Evolutionary conservation across 2,888 invertebrate genomes (phyloP).

Genomic region (Polyommatus iphigenia): DNA sequence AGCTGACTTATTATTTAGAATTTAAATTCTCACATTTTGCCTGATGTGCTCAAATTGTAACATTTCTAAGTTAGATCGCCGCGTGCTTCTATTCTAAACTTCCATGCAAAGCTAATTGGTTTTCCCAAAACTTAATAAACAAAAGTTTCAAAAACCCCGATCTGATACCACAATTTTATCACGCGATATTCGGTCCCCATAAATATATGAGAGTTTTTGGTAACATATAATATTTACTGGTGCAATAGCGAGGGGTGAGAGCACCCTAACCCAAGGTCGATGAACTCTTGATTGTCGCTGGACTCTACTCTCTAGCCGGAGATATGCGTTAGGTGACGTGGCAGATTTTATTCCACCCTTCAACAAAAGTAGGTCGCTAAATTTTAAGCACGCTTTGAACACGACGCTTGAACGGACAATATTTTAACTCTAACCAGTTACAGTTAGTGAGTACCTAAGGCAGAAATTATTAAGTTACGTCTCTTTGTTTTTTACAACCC

Average conservation of each 20-base stretch:
- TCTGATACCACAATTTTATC: conserved; percentile 17
- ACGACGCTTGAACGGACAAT: not conserved
- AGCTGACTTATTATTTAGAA: not conserved
- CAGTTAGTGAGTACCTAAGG: not conserved
- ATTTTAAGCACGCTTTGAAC: conserved; percentile 17
- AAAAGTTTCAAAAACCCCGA: conserved; percentile 10
- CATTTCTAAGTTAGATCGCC: not conserved
- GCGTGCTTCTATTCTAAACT: not conserved
- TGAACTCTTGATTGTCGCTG: conserved; percentile 41
- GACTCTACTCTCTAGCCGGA: conserved; percentile 33
- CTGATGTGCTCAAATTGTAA: not conserved
- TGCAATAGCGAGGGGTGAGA: conserved; percentile 44
- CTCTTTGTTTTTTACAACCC: not conserved
- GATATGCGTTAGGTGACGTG: conserved; percentile 33
- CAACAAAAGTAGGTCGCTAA: conserved; percentile 36
- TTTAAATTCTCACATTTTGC: not conserved
- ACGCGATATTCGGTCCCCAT: conserved; percentile 29
- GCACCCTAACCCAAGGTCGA: conserved; percentile 46
- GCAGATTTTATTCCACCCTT: conserved; percentile 38
- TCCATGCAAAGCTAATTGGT: not conserved
- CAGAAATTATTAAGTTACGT: not conserved
- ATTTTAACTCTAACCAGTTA: not conserved
- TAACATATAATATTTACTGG: conserved; percentile 42
- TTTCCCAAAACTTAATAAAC: conserved; percentile 16
- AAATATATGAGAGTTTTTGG: conserved; percentile 40